A percentile compares a stretch with the other conserved stretches of the same genome.
Evolutionary conservation across 2,113 vertebrate genomes (phyloP).

Genomic region (Nansenia antarctica): DNA sequence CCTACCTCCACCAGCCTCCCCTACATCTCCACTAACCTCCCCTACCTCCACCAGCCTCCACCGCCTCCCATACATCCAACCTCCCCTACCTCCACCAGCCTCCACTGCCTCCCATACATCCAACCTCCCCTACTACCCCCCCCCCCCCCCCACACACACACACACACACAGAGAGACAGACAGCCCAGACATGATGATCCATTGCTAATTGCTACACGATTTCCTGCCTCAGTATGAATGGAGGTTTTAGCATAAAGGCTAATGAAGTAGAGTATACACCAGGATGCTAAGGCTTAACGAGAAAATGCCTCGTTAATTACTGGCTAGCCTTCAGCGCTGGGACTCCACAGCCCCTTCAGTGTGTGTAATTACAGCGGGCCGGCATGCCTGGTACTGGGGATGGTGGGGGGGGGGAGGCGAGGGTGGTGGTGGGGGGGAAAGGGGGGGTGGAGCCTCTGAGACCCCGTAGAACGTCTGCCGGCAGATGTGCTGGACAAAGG

Average conservation of each 20-base stretch:
- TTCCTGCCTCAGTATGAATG: slow-evolving; percentile 78
- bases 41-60: too few species aligned
- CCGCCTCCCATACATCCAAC: too few species aligned
- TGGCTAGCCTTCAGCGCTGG: slow-evolving; percentile 73
- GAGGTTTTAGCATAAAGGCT: slow-evolving; percentile 82
- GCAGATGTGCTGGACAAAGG: slow-evolving; percentile 58
- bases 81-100: too few species aligned
- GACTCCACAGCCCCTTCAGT: slow-evolving; percentile 65
- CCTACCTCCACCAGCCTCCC: too few species aligned
- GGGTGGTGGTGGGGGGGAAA: slow-evolving; percentile 65
- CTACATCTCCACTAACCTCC: too few species aligned
- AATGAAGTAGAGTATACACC: slow-evolving; percentile 81
- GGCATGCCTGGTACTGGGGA: slow-evolving; percentile 79
- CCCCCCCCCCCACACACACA: too few species aligned
- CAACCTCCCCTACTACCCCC: too few species aligned
- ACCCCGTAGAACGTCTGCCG: slow-evolving; percentile 71
- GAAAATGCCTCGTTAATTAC: slow-evolving; percentile 84
- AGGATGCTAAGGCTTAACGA: slow-evolving; percentile 76
- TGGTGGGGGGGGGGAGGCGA: slow-evolving; percentile 58
- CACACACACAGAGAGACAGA: too few species aligned
- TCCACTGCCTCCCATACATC: slow-evolving; percentile 63
- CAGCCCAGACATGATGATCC: too few species aligned
- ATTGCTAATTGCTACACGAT: slow-evolving; percentile 83
- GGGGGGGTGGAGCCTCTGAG: too few species aligned
- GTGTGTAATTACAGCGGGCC: slow-evolving; percentile 82